Base-by-base conservation (phyloP, 2,888 invertebrate genomes). In the Nemapogon koenigi region DNA sequence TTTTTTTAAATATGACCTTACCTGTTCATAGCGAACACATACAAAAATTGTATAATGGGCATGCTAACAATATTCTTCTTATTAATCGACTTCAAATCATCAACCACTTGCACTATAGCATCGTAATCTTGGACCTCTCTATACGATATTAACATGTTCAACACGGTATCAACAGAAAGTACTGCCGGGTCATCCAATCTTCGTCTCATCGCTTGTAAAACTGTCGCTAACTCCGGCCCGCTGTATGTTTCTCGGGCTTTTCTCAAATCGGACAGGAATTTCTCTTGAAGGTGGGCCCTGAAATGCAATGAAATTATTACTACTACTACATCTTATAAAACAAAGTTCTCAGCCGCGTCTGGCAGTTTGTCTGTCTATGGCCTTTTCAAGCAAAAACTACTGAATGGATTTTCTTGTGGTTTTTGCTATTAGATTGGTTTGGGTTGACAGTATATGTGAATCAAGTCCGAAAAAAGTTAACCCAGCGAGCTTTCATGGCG, bases 161-260 rank as follows among this genome's bases (percentile, higher is more conserved):
- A 84, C 22, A 99, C 91, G 1, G 97, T 96, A 63, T 99, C 98
- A 2, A 95, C 93, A 1, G 96, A 96, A 2, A 99, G 80, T 0
- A 99, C 92, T 50, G 97, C 95, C 0, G 97, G 97, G 70, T 99
- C 98, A 65, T 99, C 98, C 35, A 99, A 81, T 25, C 98, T 84
- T 44, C 90, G 88, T 4, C 95, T 84, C 89, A 99, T 93, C 33
- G 92, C 92, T 54, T 93, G 88, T 19, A 99, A 66, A 27, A 90
- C 88, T 62, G 86, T 86, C 1, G 87, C 84, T 10, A 94, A 65
- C 51, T 95, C 94, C 37, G 87, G 87, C 1, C 94, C 94, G 37
- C 87, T 89, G 64, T 88, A 88, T 2, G 86, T 87, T 57, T 98
- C 97, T 31, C 96, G 86, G 0, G 94, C 91, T 70, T 95, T 94